phyloP scores from a whole-genome alignment of 2,797 vertebrate species.

The Gallirallus australis region DNA sequence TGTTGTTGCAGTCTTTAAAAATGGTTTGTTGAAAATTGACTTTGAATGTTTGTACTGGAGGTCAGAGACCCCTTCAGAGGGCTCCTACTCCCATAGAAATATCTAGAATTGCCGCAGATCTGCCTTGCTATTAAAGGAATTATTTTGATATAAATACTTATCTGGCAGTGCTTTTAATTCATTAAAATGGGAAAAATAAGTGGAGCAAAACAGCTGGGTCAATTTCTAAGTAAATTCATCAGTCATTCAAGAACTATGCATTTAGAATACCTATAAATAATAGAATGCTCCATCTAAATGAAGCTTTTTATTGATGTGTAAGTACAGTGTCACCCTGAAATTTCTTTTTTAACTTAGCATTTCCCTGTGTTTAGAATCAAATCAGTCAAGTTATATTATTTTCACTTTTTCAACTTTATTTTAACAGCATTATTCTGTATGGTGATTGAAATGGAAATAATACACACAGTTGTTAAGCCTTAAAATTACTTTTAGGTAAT shows the following conservation, averaged over 20 bases:
- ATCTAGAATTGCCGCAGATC: conserved; percentile 16
- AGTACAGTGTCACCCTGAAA: conserved; percentile 66
- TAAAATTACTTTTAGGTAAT: conserved; percentile 34
- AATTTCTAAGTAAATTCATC: conserved; percentile 70
- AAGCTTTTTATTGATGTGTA: conserved; percentile 58
- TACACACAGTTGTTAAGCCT: conserved; percentile 8
- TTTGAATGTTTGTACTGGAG: conserved; percentile 76
- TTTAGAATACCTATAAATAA: conserved; percentile 72
- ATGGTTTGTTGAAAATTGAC: conserved; percentile 73
- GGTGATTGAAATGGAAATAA: neutral
- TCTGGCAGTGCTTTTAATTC: conserved; percentile 49
- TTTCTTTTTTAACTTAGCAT: conserved; percentile 21
- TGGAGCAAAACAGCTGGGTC: conserved; percentile 61
- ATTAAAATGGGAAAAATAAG: conserved; percentile 65
- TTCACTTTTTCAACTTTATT: neutral
- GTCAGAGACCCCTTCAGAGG: conserved; percentile 82
- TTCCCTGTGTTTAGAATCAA: conserved; percentile 10
- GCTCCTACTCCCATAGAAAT: conserved; percentile 7
- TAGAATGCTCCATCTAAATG: conserved; percentile 46
- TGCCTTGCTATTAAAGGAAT: conserved; percentile 25
- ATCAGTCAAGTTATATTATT: neutral
- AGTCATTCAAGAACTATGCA: conserved; percentile 63
- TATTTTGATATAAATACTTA: conserved; percentile 54
- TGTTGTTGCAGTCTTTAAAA: conserved; percentile 59
- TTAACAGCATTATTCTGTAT: neutral